Evolutionary conservation across 2,797 vertebrate genomes (phyloP).

Genomic region (Coregonus suidteri): DNA sequence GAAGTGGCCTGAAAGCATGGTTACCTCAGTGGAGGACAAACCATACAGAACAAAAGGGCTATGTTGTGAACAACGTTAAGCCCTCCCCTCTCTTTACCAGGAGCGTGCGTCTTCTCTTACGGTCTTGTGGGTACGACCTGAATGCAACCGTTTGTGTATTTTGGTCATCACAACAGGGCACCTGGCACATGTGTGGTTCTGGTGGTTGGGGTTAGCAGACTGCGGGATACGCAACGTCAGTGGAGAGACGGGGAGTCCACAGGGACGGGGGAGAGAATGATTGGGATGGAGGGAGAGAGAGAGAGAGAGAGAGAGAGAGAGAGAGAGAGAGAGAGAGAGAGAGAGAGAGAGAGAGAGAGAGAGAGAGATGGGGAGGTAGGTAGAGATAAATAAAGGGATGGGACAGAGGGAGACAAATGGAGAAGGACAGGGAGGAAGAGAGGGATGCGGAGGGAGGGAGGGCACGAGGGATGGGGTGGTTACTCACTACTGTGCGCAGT

Average conservation of each 20-base stretch:
- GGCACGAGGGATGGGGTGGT: neutral
- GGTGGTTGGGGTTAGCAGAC: neutral
- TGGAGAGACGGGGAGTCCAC: neutral
- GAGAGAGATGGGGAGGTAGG: neutral
- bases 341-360: neutral
- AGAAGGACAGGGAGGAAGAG: neutral
- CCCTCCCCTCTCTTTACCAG: neutral
- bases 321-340: neutral
- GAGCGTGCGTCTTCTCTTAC: too few relatives aligned
- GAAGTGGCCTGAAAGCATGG: too few relatives aligned
- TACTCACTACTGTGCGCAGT: slow-evolving; percentile 95
- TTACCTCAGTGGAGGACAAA: neutral
- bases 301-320: neutral
- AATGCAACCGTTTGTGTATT: neutral
- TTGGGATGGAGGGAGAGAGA: neutral
- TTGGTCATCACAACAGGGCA: neutral
- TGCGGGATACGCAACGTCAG: neutral
- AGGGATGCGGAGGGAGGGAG: neutral
- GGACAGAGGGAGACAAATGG: too few relatives aligned
- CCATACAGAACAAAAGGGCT: neutral
- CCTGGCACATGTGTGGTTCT: neutral
- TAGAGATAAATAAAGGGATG: too few relatives aligned
- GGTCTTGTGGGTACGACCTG: neutral
- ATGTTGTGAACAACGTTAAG: neutral
- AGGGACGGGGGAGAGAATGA: neutral